Evolutionary conservation across 2,888 invertebrate species (phyloP).

Genomic region (Leucozona laternaria): DNA sequence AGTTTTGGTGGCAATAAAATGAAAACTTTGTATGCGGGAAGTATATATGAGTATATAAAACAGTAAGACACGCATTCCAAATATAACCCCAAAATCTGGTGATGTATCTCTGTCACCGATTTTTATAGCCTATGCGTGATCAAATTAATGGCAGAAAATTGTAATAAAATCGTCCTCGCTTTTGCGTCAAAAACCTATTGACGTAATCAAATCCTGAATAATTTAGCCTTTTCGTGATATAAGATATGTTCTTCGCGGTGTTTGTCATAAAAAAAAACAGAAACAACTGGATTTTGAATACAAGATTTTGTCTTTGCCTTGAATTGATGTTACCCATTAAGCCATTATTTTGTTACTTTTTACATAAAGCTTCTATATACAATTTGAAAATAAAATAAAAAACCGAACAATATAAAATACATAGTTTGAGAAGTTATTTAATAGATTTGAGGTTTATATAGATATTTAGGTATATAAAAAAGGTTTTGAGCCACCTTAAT

Average conservation of each 20-base stretch:
- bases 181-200: constrained; percentile 28
- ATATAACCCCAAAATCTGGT: neutral
- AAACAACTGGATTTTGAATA: constrained; percentile 3
- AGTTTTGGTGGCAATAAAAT: neutral
- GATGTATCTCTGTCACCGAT: constrained; percentile 25
- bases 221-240: constrained; percentile 27
- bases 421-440: neutral
- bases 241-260: neutral
- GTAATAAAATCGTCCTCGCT: constrained; percentile 30
- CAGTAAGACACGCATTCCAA: constrained; percentile 3
- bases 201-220: constrained; percentile 36
- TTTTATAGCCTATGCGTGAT: constrained; percentile 43
- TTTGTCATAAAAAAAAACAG: constrained; percentile 6
- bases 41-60: too few species aligned
- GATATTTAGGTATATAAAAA: neutral
- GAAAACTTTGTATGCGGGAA: neutral
- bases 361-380: neutral
- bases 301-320: neutral
- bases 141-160: constrained; percentile 31
- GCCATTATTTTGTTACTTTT: neutral
- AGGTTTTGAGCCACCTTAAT: neutral
- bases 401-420: neutral
- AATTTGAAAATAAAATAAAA: neutral
- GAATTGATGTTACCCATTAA: constrained; percentile 1
- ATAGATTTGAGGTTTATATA: neutral